Evolutionary conservation across 2,888 invertebrate genomes (phyloP), one percentile per base, ranked within the genome.

Genomic region (Caenorhabditis sulstoni): DNA sequence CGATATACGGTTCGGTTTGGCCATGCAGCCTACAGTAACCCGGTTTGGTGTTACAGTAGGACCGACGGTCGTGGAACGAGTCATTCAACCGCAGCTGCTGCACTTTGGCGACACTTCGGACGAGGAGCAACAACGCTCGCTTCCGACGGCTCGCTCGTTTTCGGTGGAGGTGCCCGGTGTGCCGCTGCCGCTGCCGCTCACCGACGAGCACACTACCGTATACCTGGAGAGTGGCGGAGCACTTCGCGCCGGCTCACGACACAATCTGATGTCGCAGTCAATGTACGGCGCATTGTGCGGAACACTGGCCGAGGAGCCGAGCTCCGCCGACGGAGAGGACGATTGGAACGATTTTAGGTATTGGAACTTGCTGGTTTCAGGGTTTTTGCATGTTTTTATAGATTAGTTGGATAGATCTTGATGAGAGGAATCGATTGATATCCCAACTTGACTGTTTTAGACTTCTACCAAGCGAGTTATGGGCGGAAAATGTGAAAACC

Each of bases 41-140:
- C 0, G 7, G 12, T 14, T 53, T 65, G 9, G n/a, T n/a, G n/a
- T n/a, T n/a, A n/a, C 65, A 74, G 73, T 59, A 0, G 77, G 85
- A n/a, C 70, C 77, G 5, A 50, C 82, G 0, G 81, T 85, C 4
- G 80, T 85, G 23, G 85, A 85, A 16, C 75, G 83, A 12, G 73
- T 81, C 16, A 71, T 84, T 61, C 85, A 78, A 39, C 78, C 84
- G 0, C 84, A 84, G 22, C 67, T 85, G n/a, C 73, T 79, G 4
- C 77, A 80, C 39, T 85, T 80, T 37, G 82, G 76, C 2, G 80
- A 81, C 16, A 58, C 75, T 37, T 80, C 79, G 0, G 83, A 83
- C 47, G 83, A 83, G 41, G 83, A 83, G 45, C 59, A 59, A n/a
- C n/a, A n/a, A 55, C 16, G 41, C 8, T 37, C 49, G 23, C 57